Evolutionary conservation across 2,888 invertebrate genomes (phyloP), one percentile per base, ranked within the genome.

Genomic region (Pherbina coryleti): DNA sequence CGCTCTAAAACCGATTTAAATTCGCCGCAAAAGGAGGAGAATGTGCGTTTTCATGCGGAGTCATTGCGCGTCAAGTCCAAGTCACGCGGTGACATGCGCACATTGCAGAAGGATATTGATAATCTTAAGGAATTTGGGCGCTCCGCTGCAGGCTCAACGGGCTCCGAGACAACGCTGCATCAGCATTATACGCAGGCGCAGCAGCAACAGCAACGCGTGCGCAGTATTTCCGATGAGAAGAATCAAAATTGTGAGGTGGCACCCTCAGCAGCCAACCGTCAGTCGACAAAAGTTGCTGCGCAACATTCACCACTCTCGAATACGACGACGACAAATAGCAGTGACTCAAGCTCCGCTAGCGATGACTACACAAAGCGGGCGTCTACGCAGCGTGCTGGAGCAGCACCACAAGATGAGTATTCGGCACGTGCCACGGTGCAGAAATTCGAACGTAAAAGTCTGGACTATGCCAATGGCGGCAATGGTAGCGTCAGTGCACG

Each of bases 191-290:
- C 14, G 28, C 49, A 64, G 49, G 44, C 31, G 17, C 57, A 49
- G 25, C 19, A 44, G 11, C 74, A 79, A 70, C 66, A 82, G 31
- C 87, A 87, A 77, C 86, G 89, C 1, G 84, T 88, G 28, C 85
- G 89, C 62, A 86, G 90, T 77, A 89, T 89, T 67, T 90, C 90
- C 77, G 90, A 90, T 83, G 90, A 90, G 79, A 90, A 90, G 80
- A 90, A 90, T 85, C 90, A 90, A 85, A 90, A 90, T 84, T 85
- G 86, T 82, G 87, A 88, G 83, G 84, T 80, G 9, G 71, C 53
- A n/a, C 73, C 72, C 9, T 62, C 53, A 5, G 14, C 62, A 37
- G 17, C 57, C 7, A 64, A 22, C 17, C n/a, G 66, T 34, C 73
- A 55, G 49, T 53, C 31, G 17, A 31, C 75, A 19, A 67, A 11